These are phyloP conservation scores for Ptilonorhynchus violaceus DNA, from an alignment of 2,113 vertebrate species.

Conservation along the genomic window DNA sequence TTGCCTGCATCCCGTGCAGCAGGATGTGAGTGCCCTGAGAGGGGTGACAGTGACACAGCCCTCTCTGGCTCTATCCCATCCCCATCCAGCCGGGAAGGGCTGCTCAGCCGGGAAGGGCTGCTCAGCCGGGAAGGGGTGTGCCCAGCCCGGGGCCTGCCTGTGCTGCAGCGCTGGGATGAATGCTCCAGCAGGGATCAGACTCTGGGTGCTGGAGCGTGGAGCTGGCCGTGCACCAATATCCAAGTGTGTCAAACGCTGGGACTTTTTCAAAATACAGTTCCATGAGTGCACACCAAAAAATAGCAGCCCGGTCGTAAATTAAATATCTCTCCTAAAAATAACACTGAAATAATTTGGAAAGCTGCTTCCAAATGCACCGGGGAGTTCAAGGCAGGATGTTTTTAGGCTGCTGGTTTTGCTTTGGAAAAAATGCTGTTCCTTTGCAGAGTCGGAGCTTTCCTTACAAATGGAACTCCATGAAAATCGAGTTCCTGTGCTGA, in stretches of 20 bases:
- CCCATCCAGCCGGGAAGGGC: accelerated
- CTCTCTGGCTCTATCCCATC: accelerated
- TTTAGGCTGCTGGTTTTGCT: not conserved
- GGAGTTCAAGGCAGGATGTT: not conserved
- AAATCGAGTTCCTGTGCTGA: not conserved
- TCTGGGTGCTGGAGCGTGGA: not conserved
- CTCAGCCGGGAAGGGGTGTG: not conserved
- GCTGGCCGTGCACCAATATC: not conserved
- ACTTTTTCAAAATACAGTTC: not conserved
- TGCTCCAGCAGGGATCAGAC: not conserved
- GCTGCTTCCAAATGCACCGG: not conserved
- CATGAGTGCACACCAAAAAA: not conserved
- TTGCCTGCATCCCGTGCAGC: not conserved
- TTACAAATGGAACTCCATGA: not conserved
- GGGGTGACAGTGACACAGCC: accelerated
- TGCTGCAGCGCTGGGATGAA: accelerated
- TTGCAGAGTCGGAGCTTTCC: not conserved
- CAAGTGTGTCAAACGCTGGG: not conserved
- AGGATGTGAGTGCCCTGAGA: accelerated
- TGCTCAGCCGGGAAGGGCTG: accelerated
- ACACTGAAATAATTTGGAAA: not conserved
- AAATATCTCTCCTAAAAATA: slow-evolving; percentile 27
- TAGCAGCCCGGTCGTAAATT: not conserved
- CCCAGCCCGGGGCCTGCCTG: not conserved
- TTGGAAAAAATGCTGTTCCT: not conserved